Evolutionary conservation across 2,113 vertebrate genomes (phyloP), one percentile per base, ranked within the genome.

Genomic region (Genyomyrus donnyi): DNA sequence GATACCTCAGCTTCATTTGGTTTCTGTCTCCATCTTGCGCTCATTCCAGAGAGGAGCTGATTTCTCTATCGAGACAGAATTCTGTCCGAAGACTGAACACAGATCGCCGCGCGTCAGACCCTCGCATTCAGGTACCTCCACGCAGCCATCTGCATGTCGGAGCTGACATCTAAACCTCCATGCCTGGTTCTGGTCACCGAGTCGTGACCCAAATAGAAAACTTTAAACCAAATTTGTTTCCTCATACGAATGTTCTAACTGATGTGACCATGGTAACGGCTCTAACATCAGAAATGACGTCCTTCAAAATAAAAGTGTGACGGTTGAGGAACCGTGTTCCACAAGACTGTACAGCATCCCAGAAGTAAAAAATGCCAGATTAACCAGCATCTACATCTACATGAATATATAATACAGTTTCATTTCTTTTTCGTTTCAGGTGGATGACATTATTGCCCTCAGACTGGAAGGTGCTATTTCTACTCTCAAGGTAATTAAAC

Each of bases 21-120:
- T 19, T 42, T 49, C 45, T 70, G 46, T 88, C 74, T 27, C 24
- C 62, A 11, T 17, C 21, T 62, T 58, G 53, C 49, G 35, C 84
- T n/a, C 27, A 35, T 80, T 31, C 62, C 90, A 83, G 88, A 35
- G 88, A 89, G 35, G 88, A 89, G 52, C 31, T 84, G 66, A 42
- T 74, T 11, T 83, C 88, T 45, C 74, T 89, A 31, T 89, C 88
- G 10, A 89, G 88, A 56, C 88, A 89, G 49, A 80, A 74, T 42
- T 89, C 88, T 27, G 35, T 89, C 48, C 80, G 88, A 52, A 89
- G 88, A 84, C 31, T 89, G 19, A 53, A 42, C 88, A 84, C 88
- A 5, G 35, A 83, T 31, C 52, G 52, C 56, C 62, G 62, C 0
- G 10, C 62, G 10, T 48, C 53, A 24, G 53, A 86, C 15, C 42